A percentile compares a stretch with the other conserved stretches of the same genome.
phyloP scores from a whole-genome alignment of 2,888 invertebrate species.

The Octonoba sinensis region DNA sequence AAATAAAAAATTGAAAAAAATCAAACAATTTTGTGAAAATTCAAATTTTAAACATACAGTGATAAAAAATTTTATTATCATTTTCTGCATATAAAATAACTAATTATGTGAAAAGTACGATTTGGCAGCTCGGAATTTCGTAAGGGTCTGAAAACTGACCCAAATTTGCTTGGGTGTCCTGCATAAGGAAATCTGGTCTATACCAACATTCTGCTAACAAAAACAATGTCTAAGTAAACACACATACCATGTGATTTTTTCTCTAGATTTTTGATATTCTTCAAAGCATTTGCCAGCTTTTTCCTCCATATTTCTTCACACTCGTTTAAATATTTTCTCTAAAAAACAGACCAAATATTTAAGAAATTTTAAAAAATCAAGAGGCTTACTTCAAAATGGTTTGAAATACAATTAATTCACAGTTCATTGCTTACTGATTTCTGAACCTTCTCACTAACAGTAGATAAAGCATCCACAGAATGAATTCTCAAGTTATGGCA shows the following conservation, averaged over 20 bases:
- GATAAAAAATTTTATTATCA: too few species aligned
- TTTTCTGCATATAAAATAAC: too few species aligned
- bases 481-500: slow-evolving; percentile 15
- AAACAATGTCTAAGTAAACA: not conserved
- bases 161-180: too few species aligned
- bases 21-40: too few species aligned
- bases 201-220: too few species aligned
- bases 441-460: not conserved
- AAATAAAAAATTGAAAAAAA: too few species aligned
- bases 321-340: slow-evolving; percentile 39
- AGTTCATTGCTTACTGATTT: slow-evolving; percentile 31
- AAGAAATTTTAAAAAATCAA: not conserved
- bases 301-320: slow-evolving; percentile 38
- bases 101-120: too few species aligned
- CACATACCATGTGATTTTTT: slow-evolving; percentile 8
- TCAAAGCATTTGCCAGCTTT: slow-evolving; percentile 11
- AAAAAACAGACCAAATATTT: slow-evolving; percentile 13
- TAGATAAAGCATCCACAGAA: slow-evolving; percentile 19
- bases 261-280: slow-evolving; percentile 30
- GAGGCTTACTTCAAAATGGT: not conserved
- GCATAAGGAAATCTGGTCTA: too few species aligned
- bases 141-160: too few species aligned
- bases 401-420: not conserved
- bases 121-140: too few species aligned
- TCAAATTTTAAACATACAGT: too few species aligned